Evolutionary conservation across 2,888 invertebrate genomes (phyloP).

Genomic region (Drosophila picticornis): DNA sequence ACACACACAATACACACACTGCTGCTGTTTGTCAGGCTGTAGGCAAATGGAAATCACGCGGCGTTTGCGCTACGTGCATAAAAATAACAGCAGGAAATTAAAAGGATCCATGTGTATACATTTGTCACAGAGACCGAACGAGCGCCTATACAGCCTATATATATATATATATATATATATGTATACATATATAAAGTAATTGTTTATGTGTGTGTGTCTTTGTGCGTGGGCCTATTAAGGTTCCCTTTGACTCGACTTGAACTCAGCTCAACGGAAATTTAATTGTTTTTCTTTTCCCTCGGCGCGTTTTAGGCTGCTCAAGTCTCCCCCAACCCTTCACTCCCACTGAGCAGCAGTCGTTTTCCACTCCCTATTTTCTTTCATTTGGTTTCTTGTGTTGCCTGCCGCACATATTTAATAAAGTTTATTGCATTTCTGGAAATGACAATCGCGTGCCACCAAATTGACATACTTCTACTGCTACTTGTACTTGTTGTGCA

Average conservation of each 20-base stretch:
- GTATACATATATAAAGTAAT: too few species aligned
- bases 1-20: conserved; percentile 2
- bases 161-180: too few species aligned
- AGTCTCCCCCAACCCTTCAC: conserved; percentile 11
- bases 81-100: conserved; percentile 80
- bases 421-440: conserved; percentile 61
- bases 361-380: conserved; percentile 1
- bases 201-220: conserved; percentile 7
- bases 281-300: conserved; percentile 58
- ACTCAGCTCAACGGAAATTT: conserved; percentile 57
- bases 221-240: conserved; percentile 49
- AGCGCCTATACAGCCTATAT: neutral
- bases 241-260: conserved; percentile 10
- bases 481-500: conserved; percentile 19
- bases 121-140: conserved; percentile 3
- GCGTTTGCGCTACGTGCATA: conserved; percentile 63
- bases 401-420: conserved; percentile 45
- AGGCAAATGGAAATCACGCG: conserved; percentile 75
- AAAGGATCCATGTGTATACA: conserved; percentile 66
- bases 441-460: conserved; percentile 50
- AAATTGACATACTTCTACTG: conserved; percentile 45
- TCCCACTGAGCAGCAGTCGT: conserved; percentile 1
- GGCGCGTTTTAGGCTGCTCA: neutral
- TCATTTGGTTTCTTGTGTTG: neutral
- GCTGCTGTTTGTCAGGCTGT: conserved; percentile 23